Conservation (phyloP, 92 coral and sea anemone genomes). For the Metridium senile region DNA sequence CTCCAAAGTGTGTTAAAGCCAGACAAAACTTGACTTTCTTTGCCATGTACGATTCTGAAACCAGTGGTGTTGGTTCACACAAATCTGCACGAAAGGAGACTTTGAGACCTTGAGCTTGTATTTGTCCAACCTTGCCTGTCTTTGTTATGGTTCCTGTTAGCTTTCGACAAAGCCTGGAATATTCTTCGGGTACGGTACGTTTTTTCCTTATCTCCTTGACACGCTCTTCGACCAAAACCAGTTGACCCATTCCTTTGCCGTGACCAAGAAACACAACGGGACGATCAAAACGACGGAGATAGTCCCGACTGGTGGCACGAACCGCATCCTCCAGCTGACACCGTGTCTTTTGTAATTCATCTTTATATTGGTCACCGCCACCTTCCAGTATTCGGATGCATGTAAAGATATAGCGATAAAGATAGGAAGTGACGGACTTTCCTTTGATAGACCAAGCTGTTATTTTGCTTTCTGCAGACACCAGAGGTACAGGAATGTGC, state of each 20-base stretch:
- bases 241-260: conserved; percentile 60
- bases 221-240: conserved; percentile 38
- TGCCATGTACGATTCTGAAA: conserved; percentile 24
- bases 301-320: conserved; percentile 29
- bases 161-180: conserved; percentile 28
- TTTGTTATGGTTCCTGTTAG: conserved; percentile 53
- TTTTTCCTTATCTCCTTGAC: conserved; percentile 37
- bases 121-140: conserved; percentile 53
- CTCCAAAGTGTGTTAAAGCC: conserved; percentile 63
- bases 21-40: conserved; percentile 54
- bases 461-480: conserved; percentile 49
- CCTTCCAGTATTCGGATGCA: conserved; percentile 64
- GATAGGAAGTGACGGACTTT: conserved; percentile 45
- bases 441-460: conserved; percentile 49
- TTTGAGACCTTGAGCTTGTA: conserved; percentile 34
- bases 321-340: conserved; percentile 41
- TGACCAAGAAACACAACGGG: conserved; percentile 65
- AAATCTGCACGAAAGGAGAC: conserved; percentile 69
- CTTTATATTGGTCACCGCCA: conserved; percentile 15
- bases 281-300: conserved; percentile 59
- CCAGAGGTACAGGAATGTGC: conserved; percentile 40
- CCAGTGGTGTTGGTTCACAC: conserved; percentile 57
- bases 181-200: conserved; percentile 29
- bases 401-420: conserved; percentile 59
- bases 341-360: conserved; percentile 19